Conservation (phyloP, 2,888 invertebrate genomes). For the Operophtera brumata region DNA sequence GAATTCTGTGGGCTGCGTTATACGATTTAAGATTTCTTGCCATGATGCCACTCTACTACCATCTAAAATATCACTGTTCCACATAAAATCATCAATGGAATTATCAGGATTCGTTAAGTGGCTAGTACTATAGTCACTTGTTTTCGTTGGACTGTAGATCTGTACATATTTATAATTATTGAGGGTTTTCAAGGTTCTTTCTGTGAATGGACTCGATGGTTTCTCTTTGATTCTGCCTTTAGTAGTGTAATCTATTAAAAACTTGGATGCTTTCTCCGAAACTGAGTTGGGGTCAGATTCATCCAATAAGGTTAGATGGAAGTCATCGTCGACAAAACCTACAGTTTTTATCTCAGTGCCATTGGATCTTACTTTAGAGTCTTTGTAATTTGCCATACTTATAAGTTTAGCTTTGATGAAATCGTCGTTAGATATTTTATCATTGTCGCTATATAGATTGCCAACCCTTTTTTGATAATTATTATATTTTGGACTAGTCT, state of each 20-base stretch:
- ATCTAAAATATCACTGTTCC: conserved; percentile 52
- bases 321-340: conserved; percentile 1
- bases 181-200: neutral
- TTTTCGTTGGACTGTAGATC: neutral
- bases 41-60: conserved; percentile 30
- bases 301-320: too few relatives aligned
- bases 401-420: conserved; percentile 8
- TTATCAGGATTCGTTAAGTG: conserved; percentile 37
- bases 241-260: too few relatives aligned
- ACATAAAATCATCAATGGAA: conserved; percentile 50
- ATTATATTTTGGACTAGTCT: neutral
- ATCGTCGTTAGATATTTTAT: neutral
- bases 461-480: neutral
- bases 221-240: neutral
- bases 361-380: neutral
- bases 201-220: neutral
- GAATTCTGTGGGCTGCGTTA: conserved; percentile 18
- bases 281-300: neutral
- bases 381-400: neutral
- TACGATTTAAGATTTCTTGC: conserved; percentile 33
- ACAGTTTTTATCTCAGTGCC: neutral
- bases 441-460: neutral
- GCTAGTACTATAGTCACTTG: neutral
- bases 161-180: neutral
- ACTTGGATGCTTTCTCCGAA: neutral